Base-by-base conservation (phyloP, 2,888 invertebrate genomes). In the Proisotoma minuta region DNA sequence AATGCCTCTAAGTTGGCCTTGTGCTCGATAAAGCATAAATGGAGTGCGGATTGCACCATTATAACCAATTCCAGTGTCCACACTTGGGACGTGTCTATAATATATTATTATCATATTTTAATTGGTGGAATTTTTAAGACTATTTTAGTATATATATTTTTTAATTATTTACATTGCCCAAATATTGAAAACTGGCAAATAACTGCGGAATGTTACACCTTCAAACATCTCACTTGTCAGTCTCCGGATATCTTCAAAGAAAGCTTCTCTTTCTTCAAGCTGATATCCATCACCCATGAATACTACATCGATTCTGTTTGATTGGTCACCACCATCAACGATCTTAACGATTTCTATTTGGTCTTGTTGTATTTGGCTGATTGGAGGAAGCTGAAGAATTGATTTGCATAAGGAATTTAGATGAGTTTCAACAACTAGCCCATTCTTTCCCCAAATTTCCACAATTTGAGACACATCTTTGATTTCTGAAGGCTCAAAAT, bases 221-320 rank as follows among this genome's bases (percentile, higher is more conserved):
- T 67, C 63, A 50, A 72, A 72, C 72, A 72, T 72, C 18, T 72
- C 72, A 4, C 40, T 10, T 12, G 66, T 68, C 1, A 72, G 63
- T 1, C 72, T 57, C 0, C 39, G 2, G 12, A 72, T 72, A 34
- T 72, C 72, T 5, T 54, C 51, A 39, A 69, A 66, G 29, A 69
- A 69, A 28, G 63, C 43, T 28, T 62, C 39, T 47, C 53, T 49
- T 49, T 72, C 70, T 1, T 48, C 28, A 1, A 49, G 34, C 10
- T 39, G 62, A 53, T 72, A 72, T 1, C 72, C 72, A 34, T 71
- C 71, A 0, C 71, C 72, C 72, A 72, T 72, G 40, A 72, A 70
- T n/a, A 71, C 71, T 8, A 72, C 72, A 34, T 72, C 72, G 24
- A 72, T 67, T 22, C 72, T 49, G 39, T 72, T 72, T 1, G 3